Conservation (phyloP, 2,888 invertebrate genomes). For the Heterodera filipjevi region DNA sequence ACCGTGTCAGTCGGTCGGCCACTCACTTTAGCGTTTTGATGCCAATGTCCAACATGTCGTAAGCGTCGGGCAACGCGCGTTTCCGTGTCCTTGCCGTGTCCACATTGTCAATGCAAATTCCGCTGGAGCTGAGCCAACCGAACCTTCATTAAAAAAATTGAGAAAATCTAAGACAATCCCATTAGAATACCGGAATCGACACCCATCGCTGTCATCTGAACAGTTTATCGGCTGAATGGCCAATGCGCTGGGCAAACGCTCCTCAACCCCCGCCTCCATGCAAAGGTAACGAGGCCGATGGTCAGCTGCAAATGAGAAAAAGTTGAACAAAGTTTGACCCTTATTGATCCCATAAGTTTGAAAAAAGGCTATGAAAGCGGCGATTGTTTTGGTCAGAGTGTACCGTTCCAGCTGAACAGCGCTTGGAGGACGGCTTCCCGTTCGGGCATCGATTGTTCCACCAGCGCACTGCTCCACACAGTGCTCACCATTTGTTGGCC, state of each 20-base stretch:
- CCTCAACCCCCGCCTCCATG: conserved; percentile 13
- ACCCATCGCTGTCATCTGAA: conserved; percentile 3
- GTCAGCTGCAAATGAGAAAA: conserved; percentile 15
- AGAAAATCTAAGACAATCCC: background rate
- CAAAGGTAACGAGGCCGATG: conserved; percentile 32
- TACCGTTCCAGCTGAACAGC: conserved; percentile 30
- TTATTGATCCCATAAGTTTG: too few species aligned
- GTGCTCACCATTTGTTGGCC: conserved; percentile 36
- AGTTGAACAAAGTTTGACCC: background rate
- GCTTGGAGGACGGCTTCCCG: conserved; percentile 37
- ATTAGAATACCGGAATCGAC: background rate
- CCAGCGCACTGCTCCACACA: conserved; percentile 40
- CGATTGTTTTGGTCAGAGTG: too few species aligned
- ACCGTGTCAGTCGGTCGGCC: too few species aligned
- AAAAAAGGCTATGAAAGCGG: too few species aligned
- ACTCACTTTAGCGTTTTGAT: background rate
- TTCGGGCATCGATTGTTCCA: conserved; percentile 32
- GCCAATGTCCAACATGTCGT: conserved; percentile 27
- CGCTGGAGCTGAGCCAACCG: conserved; percentile 30
- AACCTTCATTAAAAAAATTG: background rate
- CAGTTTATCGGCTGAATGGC: conserved; percentile 25
- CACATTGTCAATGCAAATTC: conserved; percentile 38
- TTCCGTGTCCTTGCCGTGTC: conserved; percentile 17
- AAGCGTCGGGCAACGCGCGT: conserved; percentile 24
- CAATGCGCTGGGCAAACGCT: conserved; percentile 32